Percentiles rank a stretch among this genome's conserved stretches.
Evolutionary conservation across 2,113 vertebrate genomes (phyloP).

Genomic region (Sphyrna mokarran): DNA sequence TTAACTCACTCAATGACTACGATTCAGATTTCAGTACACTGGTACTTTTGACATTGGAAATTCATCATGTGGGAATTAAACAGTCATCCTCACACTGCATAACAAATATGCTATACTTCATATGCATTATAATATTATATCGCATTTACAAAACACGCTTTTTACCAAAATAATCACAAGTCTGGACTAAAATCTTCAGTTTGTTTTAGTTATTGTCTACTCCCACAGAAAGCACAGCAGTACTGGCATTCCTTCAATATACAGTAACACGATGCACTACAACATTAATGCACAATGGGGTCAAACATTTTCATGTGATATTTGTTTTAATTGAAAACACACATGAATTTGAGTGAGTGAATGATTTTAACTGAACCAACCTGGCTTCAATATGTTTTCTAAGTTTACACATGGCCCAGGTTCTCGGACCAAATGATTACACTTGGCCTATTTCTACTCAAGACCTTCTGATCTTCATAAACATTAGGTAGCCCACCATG

Average conservation of each 20-base stretch:
- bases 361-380: not conserved
- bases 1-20: not conserved
- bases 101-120: not conserved
- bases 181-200: not conserved
- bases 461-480: conserved; percentile 15
- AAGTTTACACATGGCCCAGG: not conserved
- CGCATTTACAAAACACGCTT: not conserved
- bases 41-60: not conserved
- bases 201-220: not conserved
- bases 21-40: not conserved
- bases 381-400: not conserved
- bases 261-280: not conserved
- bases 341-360: not conserved
- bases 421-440: not conserved
- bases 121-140: not conserved
- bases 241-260: not conserved
- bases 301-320: not conserved
- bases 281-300: not conserved
- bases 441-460: not conserved
- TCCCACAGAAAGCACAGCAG: not conserved
- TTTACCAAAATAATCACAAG: not conserved
- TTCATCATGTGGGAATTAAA: not conserved
- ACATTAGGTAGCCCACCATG: not conserved
- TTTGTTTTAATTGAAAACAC: conserved; percentile 19
- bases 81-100: not conserved